Percentiles rank a stretch among this genome's conserved stretches.
These are phyloP conservation scores for Corythornis leucogaster DNA, from an alignment of 2,797 vertebrate genomes.

Conservation along the genomic window DNA sequence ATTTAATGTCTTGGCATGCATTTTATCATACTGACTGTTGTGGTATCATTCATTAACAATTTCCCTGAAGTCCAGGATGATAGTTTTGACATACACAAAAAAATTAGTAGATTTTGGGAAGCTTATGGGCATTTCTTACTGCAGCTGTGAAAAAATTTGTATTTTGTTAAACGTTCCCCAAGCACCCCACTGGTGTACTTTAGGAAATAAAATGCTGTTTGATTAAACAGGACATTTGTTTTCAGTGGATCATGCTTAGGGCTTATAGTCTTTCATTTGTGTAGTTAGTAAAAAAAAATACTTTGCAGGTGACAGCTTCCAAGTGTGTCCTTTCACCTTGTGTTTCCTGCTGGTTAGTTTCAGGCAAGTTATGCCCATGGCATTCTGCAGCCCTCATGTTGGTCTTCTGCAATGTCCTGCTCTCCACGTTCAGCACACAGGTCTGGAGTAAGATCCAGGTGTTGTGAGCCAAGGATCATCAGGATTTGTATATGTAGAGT, in stretches of 20 bases:
- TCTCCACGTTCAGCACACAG: neutral
- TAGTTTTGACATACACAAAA: neutral
- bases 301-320: neutral
- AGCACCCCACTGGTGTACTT: neutral
- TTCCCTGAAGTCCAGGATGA: neutral
- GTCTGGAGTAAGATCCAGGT: neutral
- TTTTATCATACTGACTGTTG: neutral
- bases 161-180: neutral
- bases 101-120: neutral
- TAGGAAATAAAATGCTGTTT: slow-evolving; percentile 4
- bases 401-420: rapidly evolving
- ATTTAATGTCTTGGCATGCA: neutral
- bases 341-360: neutral
- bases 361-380: neutral
- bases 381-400: neutral
- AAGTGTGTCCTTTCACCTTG: neutral
- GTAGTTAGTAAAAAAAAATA: neutral
- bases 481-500: neutral
- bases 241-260: neutral
- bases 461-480: neutral
- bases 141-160: neutral
- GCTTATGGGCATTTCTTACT: neutral
- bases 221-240: neutral
- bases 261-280: neutral
- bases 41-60: neutral